phyloP scores from a whole-genome alignment of 2,888 invertebrate genomes.

The Melipona beecheii region DNA sequence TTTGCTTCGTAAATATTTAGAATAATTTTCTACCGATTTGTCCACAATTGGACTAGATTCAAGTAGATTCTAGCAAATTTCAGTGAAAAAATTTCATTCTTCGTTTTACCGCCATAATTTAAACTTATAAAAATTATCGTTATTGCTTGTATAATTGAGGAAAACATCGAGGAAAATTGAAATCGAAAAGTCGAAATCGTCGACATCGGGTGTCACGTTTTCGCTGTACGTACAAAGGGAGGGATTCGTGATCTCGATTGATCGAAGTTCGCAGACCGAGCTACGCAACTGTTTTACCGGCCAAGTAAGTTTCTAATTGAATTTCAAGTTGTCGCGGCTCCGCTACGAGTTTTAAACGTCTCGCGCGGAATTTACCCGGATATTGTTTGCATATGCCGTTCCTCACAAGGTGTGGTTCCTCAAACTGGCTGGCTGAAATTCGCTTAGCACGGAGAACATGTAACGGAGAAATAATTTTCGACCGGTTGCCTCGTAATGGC shows the following conservation, averaged over 20 bases:
- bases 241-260: neutral
- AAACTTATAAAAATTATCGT: too few relatives aligned
- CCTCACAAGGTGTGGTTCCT: neutral
- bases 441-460: neutral
- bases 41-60: too few relatives aligned
- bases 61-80: too few relatives aligned
- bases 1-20: too few relatives aligned
- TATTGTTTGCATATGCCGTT: neutral
- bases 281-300: neutral
- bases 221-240: too few relatives aligned
- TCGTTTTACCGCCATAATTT: too few relatives aligned
- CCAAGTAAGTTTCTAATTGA: constrained; percentile 21
- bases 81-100: too few relatives aligned
- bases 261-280: neutral
- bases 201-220: too few relatives aligned
- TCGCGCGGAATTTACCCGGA: constrained; percentile 2
- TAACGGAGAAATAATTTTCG: neutral
- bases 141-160: too few relatives aligned
- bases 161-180: too few relatives aligned
- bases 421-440: neutral
- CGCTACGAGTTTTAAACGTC: constrained; percentile 21
- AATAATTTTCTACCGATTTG: too few relatives aligned
- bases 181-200: too few relatives aligned
- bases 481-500: neutral
- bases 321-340: neutral